Percentiles rank a stretch among this genome's conserved stretches.
Evolutionary conservation across 2,113 vertebrate genomes (phyloP).

Genomic region (Patagioenas fasciata): DNA sequence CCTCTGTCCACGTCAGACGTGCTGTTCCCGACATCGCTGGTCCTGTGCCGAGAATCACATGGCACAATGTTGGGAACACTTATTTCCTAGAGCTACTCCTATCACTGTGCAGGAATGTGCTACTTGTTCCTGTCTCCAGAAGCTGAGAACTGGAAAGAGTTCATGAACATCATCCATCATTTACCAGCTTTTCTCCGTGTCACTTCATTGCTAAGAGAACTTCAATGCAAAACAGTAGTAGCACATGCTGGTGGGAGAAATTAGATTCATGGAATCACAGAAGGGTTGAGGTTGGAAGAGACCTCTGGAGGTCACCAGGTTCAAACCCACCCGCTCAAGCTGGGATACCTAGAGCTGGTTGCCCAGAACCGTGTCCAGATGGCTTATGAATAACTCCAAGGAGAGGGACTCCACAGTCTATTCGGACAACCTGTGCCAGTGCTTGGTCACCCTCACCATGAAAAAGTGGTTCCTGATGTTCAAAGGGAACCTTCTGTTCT

Average conservation of each 20-base stretch:
- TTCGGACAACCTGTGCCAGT: not conserved
- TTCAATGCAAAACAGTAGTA: not conserved
- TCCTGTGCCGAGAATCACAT: accelerated
- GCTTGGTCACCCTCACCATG: not conserved
- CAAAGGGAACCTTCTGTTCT: not conserved
- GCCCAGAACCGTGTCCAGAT: not conserved
- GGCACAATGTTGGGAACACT: accelerated
- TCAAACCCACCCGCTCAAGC: not conserved
- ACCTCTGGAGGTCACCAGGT: not conserved
- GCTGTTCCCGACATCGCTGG: accelerated
- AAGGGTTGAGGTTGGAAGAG: not conserved
- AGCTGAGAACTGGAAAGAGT: not conserved
- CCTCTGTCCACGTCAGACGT: not conserved
- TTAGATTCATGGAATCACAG: not conserved
- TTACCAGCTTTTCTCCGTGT: not conserved
- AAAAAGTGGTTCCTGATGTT: not conserved
- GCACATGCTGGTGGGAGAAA: not conserved
- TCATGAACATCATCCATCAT: not conserved
- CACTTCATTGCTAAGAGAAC: not conserved
- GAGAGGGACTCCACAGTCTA: no score
- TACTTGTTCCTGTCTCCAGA: not conserved
- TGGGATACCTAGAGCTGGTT: not conserved
- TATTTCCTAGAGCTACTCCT: not conserved
- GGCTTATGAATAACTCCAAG: not conserved
- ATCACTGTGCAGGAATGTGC: accelerated